A percentile compares a stretch with the other conserved stretches of the same genome.
Evolutionary conservation across 2,113 vertebrate species (phyloP).

Genomic region (Callithrix jacchus): DNA sequence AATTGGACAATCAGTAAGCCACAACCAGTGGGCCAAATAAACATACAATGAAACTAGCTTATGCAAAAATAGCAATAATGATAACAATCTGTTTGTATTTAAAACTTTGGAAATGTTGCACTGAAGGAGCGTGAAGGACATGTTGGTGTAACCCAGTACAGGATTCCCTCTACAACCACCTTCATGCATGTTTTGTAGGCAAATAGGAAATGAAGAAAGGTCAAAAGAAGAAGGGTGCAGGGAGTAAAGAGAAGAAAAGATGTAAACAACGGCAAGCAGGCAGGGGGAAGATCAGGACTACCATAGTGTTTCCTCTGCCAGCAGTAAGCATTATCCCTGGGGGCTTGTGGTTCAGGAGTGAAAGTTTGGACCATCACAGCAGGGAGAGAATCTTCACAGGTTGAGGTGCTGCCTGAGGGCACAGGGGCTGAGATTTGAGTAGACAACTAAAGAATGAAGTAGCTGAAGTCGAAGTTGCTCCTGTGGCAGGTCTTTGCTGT

Average conservation of each 20-base stretch:
- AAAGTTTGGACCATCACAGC: neutral
- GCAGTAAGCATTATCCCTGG: neutral
- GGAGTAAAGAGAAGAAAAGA: neutral
- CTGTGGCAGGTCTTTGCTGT: too few species aligned
- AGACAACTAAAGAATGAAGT: too few species aligned
- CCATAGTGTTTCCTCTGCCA: fast-evolving
- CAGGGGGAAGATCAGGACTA: neutral
- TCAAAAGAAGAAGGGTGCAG: neutral
- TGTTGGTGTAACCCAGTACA: neutral
- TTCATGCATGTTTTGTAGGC: neutral
- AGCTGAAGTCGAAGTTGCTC: too few species aligned
- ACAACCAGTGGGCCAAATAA: neutral
- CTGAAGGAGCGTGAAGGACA: neutral
- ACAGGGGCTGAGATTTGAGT: too few species aligned
- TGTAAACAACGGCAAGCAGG: neutral
- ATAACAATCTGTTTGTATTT: neutral
- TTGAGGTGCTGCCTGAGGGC: neutral
- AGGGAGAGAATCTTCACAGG: neutral
- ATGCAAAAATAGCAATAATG: neutral
- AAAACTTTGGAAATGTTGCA: neutral
- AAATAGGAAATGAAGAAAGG: neutral
- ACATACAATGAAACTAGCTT: neutral
- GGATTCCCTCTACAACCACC: neutral
- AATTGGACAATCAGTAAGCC: neutral
- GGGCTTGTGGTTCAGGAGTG: neutral